Evolutionary conservation across 2,797 vertebrate genomes (phyloP).

Genomic region (Ciconia nigra): DNA sequence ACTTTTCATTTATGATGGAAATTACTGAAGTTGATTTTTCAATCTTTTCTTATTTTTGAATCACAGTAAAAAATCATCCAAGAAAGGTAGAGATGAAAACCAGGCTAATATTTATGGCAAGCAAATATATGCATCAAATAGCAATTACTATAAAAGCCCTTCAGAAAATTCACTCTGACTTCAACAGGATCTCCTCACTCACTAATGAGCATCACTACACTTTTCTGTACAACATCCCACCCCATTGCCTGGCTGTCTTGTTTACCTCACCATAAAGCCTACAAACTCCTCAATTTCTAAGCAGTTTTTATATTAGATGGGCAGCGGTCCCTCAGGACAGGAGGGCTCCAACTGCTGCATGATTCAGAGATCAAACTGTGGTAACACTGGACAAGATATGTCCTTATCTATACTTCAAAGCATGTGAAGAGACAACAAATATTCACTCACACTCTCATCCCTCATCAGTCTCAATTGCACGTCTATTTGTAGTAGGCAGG

Average conservation of each 20-base stretch:
- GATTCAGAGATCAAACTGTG: background rate
- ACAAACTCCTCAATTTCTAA: background rate
- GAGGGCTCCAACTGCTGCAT: background rate
- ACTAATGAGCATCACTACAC: background rate
- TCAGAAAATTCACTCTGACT: background rate
- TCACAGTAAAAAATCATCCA: background rate
- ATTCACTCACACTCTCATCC: background rate
- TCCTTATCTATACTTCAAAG: background rate
- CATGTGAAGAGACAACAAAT: background rate
- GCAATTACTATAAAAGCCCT: background rate
- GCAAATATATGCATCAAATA: background rate
- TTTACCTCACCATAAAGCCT: background rate
- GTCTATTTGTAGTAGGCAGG: background rate
- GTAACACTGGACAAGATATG: background rate
- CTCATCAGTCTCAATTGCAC: background rate
- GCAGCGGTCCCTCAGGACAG: background rate
- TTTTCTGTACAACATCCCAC: background rate
- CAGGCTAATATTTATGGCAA: background rate
- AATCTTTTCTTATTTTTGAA: background rate
- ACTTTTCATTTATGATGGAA: background rate
- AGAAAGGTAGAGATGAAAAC: background rate
- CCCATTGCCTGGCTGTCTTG: background rate
- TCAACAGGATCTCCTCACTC: background rate
- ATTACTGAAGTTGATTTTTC: background rate
- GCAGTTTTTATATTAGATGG: background rate